A percentile compares a stretch with the other conserved stretches of the same genome.
These are phyloP conservation scores for Cinclus mexicanus DNA, from an alignment of 2,113 vertebrate genomes.

Conservation along the genomic window DNA sequence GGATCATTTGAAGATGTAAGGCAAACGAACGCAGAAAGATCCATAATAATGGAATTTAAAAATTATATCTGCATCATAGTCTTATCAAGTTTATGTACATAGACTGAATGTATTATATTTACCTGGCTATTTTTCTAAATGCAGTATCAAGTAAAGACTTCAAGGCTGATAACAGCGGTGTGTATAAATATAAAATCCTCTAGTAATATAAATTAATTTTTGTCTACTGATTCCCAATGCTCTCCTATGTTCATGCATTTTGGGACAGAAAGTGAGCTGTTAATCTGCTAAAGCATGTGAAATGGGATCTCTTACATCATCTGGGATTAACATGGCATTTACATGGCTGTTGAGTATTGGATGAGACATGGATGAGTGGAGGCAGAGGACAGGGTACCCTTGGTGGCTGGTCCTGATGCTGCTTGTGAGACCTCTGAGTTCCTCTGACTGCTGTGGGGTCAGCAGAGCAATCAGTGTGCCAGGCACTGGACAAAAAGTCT, in stretches of 20 bases:
- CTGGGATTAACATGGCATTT: background rate
- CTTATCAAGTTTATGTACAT: background rate
- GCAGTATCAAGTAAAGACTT: background rate
- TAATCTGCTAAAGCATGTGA: background rate
- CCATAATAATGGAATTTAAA: background rate
- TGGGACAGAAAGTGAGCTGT: background rate
- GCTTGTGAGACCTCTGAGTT: background rate
- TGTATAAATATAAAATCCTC: background rate
- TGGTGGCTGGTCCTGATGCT: background rate
- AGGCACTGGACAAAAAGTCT: background rate
- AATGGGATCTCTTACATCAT: background rate
- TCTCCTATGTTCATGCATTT: background rate
- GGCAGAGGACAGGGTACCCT: background rate
- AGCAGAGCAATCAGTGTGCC: background rate
- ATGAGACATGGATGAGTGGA: background rate
- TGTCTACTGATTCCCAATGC: background rate
- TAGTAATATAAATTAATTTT: background rate
- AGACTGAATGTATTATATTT: background rate
- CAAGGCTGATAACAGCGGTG: background rate
- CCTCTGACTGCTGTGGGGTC: background rate
- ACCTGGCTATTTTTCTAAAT: background rate
- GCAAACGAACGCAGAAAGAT: background rate
- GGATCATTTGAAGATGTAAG: background rate
- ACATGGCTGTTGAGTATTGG: background rate
- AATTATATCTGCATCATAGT: background rate